Evolutionary conservation across 2,888 invertebrate species (phyloP).

Genomic region (Crioceris asparagi): DNA sequence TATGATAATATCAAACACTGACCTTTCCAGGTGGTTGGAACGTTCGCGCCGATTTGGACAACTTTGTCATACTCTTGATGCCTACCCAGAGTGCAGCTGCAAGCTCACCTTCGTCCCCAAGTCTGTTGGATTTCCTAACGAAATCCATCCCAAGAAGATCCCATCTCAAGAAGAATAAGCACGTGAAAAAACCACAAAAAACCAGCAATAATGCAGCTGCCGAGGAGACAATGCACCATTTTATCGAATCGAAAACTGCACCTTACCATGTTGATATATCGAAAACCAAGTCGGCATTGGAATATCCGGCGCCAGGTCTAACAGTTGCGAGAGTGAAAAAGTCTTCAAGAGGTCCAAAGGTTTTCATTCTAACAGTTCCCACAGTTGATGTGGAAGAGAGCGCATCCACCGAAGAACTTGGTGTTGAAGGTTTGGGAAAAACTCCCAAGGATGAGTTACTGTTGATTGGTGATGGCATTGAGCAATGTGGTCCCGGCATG

Average conservation of each 20-base stretch:
- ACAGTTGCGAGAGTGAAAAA: constrained; percentile 26
- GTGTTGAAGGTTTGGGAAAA: too few relatives aligned
- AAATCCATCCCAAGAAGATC: constrained; percentile 25
- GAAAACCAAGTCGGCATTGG: constrained; percentile 24
- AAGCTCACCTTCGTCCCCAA: constrained; percentile 7
- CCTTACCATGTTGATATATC: constrained; percentile 59
- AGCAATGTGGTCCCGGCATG: constrained; percentile 66
- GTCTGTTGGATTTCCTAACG: constrained; percentile 30
- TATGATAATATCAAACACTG: too few relatives aligned
- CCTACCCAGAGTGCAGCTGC: constrained; percentile 18
- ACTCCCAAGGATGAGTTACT: constrained; percentile 39
- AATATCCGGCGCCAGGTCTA: constrained; percentile 19
- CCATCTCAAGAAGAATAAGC: constrained; percentile 13
- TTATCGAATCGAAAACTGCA: constrained; percentile 53
- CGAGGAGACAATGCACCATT: constrained; percentile 39
- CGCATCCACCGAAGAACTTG: too few relatives aligned
- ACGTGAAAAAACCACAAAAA: constrained; percentile 15
- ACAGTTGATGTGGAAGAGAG: constrained; percentile 18
- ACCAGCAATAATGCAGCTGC: constrained; percentile 6
- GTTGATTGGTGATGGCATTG: constrained; percentile 52
- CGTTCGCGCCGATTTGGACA: constrained; percentile 61
- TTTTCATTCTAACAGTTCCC: constrained; percentile 28
- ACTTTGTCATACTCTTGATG: constrained; percentile 56
- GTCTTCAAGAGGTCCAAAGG: constrained; percentile 24
- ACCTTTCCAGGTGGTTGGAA: constrained; percentile 39